Percentiles rank a stretch among this genome's conserved stretches.
Conservation (phyloP, 2,113 vertebrate genomes). For the Entelurus aequoreus region DNA sequence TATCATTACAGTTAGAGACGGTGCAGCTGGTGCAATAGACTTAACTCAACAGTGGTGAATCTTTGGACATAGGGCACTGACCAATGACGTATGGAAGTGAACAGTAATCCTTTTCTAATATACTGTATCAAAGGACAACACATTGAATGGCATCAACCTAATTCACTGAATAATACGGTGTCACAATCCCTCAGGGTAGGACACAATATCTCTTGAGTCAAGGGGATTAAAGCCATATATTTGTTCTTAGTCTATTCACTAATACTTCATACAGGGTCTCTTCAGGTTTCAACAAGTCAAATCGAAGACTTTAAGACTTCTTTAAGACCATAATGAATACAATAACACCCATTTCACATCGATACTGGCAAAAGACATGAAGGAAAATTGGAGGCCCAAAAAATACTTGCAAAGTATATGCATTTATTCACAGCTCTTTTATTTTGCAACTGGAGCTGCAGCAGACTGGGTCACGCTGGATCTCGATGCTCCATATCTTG, state of each 20-base stretch:
- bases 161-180: slow-evolving; percentile 24
- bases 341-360: no score
- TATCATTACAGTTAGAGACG: slow-evolving; percentile 26
- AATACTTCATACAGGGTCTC: no score
- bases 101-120: slow-evolving; percentile 18
- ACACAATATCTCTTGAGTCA: slow-evolving; percentile 12
- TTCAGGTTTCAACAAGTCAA: no score
- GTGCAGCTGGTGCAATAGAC: slow-evolving; percentile 24
- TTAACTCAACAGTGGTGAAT: slow-evolving; percentile 1
- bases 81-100: slow-evolving; percentile 4
- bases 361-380: no score
- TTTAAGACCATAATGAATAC: no score
- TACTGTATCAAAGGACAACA: slow-evolving; percentile 12
- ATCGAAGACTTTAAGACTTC: no score
- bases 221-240: slow-evolving; percentile 8
- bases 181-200: slow-evolving; percentile 5
- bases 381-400: no score
- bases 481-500: no score
- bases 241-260: background rate
- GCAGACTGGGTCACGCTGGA: no score
- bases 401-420: no score
- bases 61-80: background rate
- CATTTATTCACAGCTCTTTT: no score
- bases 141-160: slow-evolving; percentile 13
- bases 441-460: no score